These are phyloP conservation scores for Dermolepida albohirtum DNA, from an alignment of 2,888 invertebrate genomes.

Conservation along the genomic window DNA sequence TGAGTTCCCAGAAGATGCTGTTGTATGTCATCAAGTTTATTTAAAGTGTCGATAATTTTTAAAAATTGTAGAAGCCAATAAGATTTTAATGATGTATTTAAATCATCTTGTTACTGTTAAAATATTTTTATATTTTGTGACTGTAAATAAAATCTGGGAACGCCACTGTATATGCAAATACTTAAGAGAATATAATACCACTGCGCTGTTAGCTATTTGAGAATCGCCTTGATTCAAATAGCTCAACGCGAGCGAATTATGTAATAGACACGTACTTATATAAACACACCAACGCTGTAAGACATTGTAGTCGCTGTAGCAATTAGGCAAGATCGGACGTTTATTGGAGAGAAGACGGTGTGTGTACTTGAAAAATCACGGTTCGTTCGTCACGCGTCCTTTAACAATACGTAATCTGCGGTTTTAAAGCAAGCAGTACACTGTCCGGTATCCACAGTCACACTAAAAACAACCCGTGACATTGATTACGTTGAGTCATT, in stretches of 20 bases:
- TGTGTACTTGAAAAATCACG: constrained; percentile 19
- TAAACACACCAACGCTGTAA: not conserved
- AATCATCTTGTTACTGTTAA: too few species aligned
- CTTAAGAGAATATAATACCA: too few species aligned
- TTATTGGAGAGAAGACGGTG: too few species aligned
- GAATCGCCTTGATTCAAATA: constrained; percentile 12
- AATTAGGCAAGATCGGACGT: not conserved
- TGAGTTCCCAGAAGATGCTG: too few species aligned
- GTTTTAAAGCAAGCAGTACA: not conserved
- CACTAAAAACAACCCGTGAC: not conserved
- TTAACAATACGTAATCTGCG: constrained; percentile 4
- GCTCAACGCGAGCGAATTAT: constrained; percentile 22
- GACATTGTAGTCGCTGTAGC: not conserved
- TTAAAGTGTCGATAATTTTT: too few species aligned
- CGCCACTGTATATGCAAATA: too few species aligned
- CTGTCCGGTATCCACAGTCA: constrained; percentile 2
- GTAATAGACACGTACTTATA: constrained; percentile 9
- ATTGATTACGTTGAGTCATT: not conserved
- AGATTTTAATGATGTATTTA: too few species aligned
- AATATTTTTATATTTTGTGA: too few species aligned
- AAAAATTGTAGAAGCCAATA: too few species aligned
- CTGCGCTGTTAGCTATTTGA: too few species aligned
- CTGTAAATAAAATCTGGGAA: too few species aligned
- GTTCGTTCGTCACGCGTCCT: not conserved
- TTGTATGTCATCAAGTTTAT: too few species aligned